Evolutionary conservation across 2,797 vertebrate genomes (phyloP).

Genomic region (Rhynchotus rufescens): DNA sequence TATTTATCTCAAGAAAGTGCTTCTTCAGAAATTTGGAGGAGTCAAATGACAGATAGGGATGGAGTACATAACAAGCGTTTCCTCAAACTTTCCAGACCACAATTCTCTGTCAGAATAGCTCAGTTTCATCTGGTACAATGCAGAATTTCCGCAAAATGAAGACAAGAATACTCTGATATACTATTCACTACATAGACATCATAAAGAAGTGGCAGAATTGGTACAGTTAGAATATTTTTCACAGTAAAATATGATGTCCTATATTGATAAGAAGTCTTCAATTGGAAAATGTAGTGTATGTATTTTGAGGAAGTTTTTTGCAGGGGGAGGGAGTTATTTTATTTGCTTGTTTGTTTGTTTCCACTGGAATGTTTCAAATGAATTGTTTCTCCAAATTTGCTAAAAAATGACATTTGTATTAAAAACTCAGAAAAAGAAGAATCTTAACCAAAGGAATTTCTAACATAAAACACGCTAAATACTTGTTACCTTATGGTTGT

Average conservation of each 20-base stretch:
- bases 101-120: background rate
- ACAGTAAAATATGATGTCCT: background rate
- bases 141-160: background rate
- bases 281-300: background rate
- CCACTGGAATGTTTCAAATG: background rate
- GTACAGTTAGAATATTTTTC: background rate
- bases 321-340: background rate
- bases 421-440: background rate
- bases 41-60: background rate
- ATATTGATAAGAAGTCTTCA: background rate
- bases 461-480: background rate
- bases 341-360: no score
- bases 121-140: background rate
- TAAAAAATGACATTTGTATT: background rate
- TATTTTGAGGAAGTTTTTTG: background rate
- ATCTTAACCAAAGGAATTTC: background rate
- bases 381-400: background rate
- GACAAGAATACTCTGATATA: background rate
- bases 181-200: background rate
- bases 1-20: background rate
- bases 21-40: background rate
- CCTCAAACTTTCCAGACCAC: background rate
- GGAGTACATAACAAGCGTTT: background rate
- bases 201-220: background rate
- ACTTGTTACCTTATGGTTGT: slow-evolving; percentile 94